Base-by-base conservation (phyloP, 2,888 invertebrate genomes). In the Nineta flava region DNA sequence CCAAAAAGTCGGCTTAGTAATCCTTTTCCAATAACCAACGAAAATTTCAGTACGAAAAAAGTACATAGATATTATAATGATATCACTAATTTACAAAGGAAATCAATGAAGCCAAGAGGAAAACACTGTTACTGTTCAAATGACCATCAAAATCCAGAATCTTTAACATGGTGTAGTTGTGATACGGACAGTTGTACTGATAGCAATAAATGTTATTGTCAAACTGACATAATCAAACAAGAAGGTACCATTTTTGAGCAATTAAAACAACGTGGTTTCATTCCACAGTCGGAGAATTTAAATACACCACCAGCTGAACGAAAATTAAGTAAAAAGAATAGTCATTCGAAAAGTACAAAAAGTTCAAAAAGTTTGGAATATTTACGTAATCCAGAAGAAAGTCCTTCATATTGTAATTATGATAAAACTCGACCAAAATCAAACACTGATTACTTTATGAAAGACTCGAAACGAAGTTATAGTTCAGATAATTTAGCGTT, bases 101-200 rank as follows among this genome's bases (percentile, higher is more conserved):
- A 38, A 15, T n/a, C 38, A 13, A 15, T 38, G n/a, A 38, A 38
- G 12, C 38, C n/a, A 15, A 48, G n/a, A 38, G 16, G 35, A 32
- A 47, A 21, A 26, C 40, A 48, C 9, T 41, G 41, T 16, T 40
- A 26, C 13, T 26, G 41, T 16, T 54, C 41, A 9, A 52, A 51
- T 31, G 48, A 48, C n/a, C 26, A 41, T 40, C 51, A 48, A 34
- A 40, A 19, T 15, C 12, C 35, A 13, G 49, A 49, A 13, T 47
- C 57, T 1, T 53, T 67, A 1, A 70, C 72, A 3, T 80, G 76
- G 59, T 91, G 90, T 59, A 83, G 81, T 13, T 86, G 85, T 61
- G 86, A 86, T 59, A 87, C 88, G 0, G 90, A 91, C 62, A 87
- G 87, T 59, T 92, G 91, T 61, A 77, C 84, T 0, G 87, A 87